These are phyloP conservation scores for Drosophila asahinai DNA, from an alignment of 1,140 invertebrate species.

Conservation along the genomic window DNA sequence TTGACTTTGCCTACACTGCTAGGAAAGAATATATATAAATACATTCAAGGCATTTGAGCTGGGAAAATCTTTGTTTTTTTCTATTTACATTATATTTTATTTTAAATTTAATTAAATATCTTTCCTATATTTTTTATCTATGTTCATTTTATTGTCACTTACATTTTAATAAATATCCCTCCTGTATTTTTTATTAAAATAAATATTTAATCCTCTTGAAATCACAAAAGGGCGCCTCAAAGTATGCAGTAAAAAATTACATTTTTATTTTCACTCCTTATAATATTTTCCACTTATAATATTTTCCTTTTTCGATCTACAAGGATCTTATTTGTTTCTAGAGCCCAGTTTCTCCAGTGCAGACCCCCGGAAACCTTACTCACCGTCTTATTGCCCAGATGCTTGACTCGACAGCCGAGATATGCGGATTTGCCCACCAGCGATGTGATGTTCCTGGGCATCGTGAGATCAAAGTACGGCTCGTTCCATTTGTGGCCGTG, in stretches of 20 bases:
- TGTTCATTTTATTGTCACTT: no score
- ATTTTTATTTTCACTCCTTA: no score
- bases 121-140: no score
- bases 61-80: background rate
- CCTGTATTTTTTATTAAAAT: no score
- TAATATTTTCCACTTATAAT: no score
- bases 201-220: no score
- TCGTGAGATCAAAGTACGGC: slow-evolving; percentile 94
- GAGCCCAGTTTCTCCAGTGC: slow-evolving; percentile 7
- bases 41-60: no score
- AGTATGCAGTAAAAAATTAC: no score
- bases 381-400: slow-evolving; percentile 95
- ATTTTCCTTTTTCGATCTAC: background rate
- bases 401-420: slow-evolving; percentile 93
- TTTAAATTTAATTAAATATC: no score
- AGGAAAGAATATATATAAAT: background rate
- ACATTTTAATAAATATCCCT: no score
- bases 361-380: slow-evolving; percentile 11
- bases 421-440: slow-evolving; percentile 94
- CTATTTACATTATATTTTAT: no score
- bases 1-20: slow-evolving; percentile 8
- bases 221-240: no score
- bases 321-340: background rate
- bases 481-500: slow-evolving; percentile 85
- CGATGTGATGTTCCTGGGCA: slow-evolving; percentile 92